phyloP scores from a whole-genome alignment of 35 echinoderm and acorn worm species.

The Diadema setosum region DNA sequence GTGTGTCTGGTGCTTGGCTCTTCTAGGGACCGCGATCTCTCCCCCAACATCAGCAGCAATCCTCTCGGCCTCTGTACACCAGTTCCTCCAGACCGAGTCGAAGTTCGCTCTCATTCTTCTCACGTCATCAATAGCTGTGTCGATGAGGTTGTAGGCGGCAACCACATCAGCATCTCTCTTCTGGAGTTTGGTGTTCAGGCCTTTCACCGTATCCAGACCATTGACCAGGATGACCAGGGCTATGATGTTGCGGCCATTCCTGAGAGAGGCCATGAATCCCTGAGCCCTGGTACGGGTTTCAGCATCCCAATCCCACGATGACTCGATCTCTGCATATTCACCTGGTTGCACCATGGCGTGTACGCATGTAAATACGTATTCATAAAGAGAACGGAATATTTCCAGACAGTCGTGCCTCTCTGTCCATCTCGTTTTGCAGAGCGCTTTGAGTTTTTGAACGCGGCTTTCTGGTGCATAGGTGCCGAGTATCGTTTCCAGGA shows the following conservation, averaged over 20 bases:
- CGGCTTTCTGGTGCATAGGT: neutral
- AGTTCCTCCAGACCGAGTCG: neutral
- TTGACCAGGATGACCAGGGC: neutral
- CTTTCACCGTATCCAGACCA: neutral
- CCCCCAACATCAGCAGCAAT: neutral
- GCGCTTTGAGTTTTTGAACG: neutral
- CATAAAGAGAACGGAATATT: neutral
- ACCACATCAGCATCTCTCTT: neutral
- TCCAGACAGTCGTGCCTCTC: slow-evolving; percentile 31
- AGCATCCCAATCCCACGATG: slow-evolving; percentile 1
- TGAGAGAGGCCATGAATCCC: neutral
- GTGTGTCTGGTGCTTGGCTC: neutral
- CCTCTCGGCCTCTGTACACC: neutral
- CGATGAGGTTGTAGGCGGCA: neutral
- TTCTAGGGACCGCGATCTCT: neutral
- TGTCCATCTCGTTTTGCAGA: slow-evolving; percentile 42
- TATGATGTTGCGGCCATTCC: neutral
- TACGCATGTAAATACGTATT: neutral
- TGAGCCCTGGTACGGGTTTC: neutral
- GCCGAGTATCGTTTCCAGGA: neutral
- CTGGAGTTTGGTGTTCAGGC: neutral
- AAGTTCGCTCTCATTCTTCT: neutral
- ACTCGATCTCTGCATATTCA: neutral
- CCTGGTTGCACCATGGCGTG: slow-evolving; percentile 2
- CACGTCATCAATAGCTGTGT: neutral